These are phyloP conservation scores for Drepana falcataria DNA, from an alignment of 2,888 invertebrate species.

Conservation along the genomic window DNA sequence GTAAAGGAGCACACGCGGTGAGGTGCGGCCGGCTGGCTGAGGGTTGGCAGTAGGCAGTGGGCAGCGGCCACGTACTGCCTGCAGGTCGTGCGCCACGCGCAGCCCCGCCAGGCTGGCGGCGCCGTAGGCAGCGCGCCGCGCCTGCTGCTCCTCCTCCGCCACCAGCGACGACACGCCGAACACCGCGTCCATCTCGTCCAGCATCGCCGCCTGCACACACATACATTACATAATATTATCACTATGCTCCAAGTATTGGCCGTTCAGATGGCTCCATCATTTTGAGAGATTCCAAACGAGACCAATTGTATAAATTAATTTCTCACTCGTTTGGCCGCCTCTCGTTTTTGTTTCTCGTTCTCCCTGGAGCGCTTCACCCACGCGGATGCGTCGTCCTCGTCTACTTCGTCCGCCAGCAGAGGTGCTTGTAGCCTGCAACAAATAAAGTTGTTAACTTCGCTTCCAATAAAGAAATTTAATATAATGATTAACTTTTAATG, in stretches of 20 bases:
- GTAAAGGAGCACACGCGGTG: conserved; percentile 6
- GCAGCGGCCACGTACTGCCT: conserved; percentile 67
- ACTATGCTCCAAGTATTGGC: too few species aligned
- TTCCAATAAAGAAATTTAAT: not conserved
- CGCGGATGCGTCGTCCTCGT: conserved; percentile 83
- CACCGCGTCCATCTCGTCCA: conserved; percentile 96
- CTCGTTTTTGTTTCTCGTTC: conserved; percentile 86
- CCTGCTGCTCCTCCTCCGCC: conserved; percentile 83
- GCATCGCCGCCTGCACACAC: conserved; percentile 86
- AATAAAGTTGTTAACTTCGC: not conserved
- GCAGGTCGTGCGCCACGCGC: conserved; percentile 87
- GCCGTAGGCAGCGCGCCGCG: conserved; percentile 79
- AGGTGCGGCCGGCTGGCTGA: too few species aligned
- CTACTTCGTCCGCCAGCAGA: conserved; percentile 82
- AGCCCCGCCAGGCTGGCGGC: conserved; percentile 86
- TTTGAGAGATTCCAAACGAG: too few species aligned
- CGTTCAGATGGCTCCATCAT: not conserved
- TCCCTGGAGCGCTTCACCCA: conserved; percentile 93
- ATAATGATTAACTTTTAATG: too few species aligned
- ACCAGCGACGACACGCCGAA: conserved; percentile 93
- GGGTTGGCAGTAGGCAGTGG: too few species aligned
- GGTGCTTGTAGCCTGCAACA: conserved; percentile 48
- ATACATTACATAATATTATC: conserved; percentile 1
- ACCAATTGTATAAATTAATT: too few species aligned
- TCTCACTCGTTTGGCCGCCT: conserved; percentile 89